Conservation (phyloP, 2,888 invertebrate species). For the Rhagonycha fulva region DNA sequence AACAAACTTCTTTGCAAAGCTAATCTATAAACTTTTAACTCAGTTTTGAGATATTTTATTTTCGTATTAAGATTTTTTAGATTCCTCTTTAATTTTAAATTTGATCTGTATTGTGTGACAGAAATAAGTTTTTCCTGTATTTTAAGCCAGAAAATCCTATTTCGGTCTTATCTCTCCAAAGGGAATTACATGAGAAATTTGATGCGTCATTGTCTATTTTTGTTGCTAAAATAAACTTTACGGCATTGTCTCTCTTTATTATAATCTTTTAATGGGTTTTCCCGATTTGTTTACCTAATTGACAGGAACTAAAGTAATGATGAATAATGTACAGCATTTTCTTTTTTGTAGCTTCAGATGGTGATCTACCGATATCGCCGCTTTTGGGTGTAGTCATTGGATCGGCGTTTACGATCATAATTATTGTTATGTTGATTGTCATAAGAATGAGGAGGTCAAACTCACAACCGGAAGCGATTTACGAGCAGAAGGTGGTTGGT, state of each 20-base stretch:
- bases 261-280: slow-evolving; percentile 5
- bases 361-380: slow-evolving; percentile 60
- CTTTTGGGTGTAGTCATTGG: slow-evolving; percentile 61
- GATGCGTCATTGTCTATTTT: slow-evolving; percentile 10
- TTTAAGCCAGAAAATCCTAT: not conserved
- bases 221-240: not conserved
- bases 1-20: not conserved
- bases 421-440: slow-evolving; percentile 58
- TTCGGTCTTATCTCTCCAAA: not conserved
- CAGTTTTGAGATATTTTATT: not conserved
- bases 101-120: not conserved
- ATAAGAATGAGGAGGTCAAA: slow-evolving; percentile 55
- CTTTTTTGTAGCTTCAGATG: slow-evolving; percentile 58
- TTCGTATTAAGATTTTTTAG: not conserved
- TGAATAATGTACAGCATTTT: slow-evolving; percentile 12
- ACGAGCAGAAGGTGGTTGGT: slow-evolving; percentile 54
- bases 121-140: not conserved
- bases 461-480: slow-evolving; percentile 43
- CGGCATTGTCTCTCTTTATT: not conserved
- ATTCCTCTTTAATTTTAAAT: not conserved
- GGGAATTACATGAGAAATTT: slow-evolving; percentile 5
- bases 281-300: slow-evolving; percentile 2
- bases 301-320: slow-evolving; percentile 4
- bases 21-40: not conserved
- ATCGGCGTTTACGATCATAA: slow-evolving; percentile 58